Base-by-base conservation (phyloP, 2,113 vertebrate genomes). In the Zeus faber region DNA sequence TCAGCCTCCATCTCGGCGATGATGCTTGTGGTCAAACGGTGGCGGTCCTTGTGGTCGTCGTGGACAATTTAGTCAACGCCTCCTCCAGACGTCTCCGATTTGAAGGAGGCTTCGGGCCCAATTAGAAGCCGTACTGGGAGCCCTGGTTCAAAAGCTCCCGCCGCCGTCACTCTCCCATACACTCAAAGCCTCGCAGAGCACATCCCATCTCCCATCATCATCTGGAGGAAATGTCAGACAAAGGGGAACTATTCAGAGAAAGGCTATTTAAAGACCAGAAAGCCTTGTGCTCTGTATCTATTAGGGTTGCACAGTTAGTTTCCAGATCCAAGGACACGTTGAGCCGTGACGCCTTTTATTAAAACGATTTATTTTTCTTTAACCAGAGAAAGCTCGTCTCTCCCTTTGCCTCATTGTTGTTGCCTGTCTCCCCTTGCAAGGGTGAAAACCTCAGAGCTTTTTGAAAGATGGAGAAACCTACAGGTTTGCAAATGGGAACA, bases 401-500 rank as follows among this genome's bases (percentile, higher is more conserved):
- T 37, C 9, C 5, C 13, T 37, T n/a, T 37, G 40, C 60, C 68
- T 77, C 39, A n/a, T n/a, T n/a, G 37, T 33, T 17, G 20, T 4
- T 17, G 20, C 9, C 14, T 37, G 46, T 74, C 65, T 48, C 49
- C 1, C 8, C 9, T 21, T 31, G 50, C 58, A 65, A 99, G 96
- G 96, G 94, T 98, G 70, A 99, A 97, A 82, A 95, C 96, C 54
- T 94, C 93, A 0, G 96, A 99, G 43, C 85, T 99, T 76, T 98
- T 98, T 77, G 96, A 99, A 70, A 90, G 96, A 57, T 99, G 96
- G 96, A 88, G 90, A 67, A 95, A 91, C 76, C 89, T 99, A 46
- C 96, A 98, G 86, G 88, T 94, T 76, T 99, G 96, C 87, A 92
- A 88, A 57, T 99, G 95, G 96, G 90, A 92, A 44, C 91, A 94